These are phyloP conservation scores for Ctenochaetus hawaiiensis DNA, from an alignment of 2,797 vertebrate genomes.

Conservation along the genomic window DNA sequence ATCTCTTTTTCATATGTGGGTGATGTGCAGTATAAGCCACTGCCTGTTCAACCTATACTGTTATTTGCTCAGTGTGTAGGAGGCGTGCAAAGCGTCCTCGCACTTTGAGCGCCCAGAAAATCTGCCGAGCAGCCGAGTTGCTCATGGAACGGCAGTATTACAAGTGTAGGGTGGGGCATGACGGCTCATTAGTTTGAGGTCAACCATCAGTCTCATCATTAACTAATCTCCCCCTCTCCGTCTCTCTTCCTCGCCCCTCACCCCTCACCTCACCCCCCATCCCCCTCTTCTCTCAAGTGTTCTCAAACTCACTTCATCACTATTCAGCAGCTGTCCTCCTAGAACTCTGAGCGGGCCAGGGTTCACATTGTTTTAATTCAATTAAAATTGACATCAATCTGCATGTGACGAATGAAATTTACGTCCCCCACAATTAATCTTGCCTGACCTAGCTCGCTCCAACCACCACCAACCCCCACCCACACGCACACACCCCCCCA, in stretches of 20 bases:
- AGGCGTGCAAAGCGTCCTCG: not conserved
- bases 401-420: conserved; percentile 83
- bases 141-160: conserved; percentile 37
- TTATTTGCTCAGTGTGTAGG: not conserved
- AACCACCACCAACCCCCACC: conserved; percentile 35
- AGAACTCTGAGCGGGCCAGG: conserved; percentile 68
- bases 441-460: conserved; percentile 65
- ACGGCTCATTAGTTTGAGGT: conserved; percentile 75
- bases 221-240: conserved; percentile 61
- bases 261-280: conserved; percentile 22
- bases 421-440: conserved; percentile 82
- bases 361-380: conserved; percentile 84
- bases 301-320: conserved; percentile 70
- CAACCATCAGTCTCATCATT: conserved; percentile 71
- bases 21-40: not conserved
- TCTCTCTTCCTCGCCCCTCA: conserved; percentile 43
- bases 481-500: conserved; percentile 37
- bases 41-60: conserved; percentile 15
- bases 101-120: conserved; percentile 32
- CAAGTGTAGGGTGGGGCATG: conserved; percentile 35
- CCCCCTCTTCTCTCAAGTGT: conserved; percentile 33
- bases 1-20: conserved; percentile 6
- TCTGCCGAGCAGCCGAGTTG: conserved; percentile 41
- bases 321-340: conserved; percentile 75
- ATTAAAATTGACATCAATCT: conserved; percentile 85